phyloP scores from a whole-genome alignment of 1,140 invertebrate species.

The Leptestheria dahalacensis region DNA sequence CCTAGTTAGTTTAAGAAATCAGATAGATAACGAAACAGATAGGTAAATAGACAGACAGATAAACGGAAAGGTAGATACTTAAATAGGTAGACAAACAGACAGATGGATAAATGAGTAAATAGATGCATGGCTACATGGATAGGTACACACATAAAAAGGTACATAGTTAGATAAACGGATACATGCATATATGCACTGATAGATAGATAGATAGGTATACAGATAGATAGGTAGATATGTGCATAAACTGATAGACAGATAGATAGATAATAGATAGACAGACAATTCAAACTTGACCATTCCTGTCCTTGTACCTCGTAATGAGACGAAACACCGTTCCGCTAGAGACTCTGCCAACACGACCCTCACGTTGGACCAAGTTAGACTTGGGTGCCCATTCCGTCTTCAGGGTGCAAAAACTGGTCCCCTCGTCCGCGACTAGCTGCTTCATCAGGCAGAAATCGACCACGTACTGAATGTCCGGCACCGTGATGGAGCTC shows the following conservation, averaged over 20 bases:
- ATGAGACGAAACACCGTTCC: slow-evolving; percentile 80
- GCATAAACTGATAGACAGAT: neutral
- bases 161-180: neutral
- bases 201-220: neutral
- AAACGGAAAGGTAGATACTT: no score
- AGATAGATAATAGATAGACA: neutral
- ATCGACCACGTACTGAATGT: slow-evolving; percentile 89
- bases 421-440: slow-evolving; percentile 51
- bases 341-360: slow-evolving; percentile 68
- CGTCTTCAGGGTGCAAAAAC: slow-evolving; percentile 61
- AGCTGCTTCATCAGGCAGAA: slow-evolving; percentile 83
- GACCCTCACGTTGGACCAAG: slow-evolving; percentile 75
- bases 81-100: no score
- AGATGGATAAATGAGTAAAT: no score
- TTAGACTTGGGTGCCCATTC: slow-evolving; percentile 79
- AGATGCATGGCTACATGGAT: no score
- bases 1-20: neutral
- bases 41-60: neutral
- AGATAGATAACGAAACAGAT: neutral
- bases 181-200: no score
- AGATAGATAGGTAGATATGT: neutral
- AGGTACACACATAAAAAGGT: neutral
- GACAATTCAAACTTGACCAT: neutral
- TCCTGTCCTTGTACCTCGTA: neutral
- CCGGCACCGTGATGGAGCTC: slow-evolving; percentile 87